Evolutionary conservation across 2,888 invertebrate genomes (phyloP), one percentile per base, ranked within the genome.

Genomic region (Linyphia triangularis): DNA sequence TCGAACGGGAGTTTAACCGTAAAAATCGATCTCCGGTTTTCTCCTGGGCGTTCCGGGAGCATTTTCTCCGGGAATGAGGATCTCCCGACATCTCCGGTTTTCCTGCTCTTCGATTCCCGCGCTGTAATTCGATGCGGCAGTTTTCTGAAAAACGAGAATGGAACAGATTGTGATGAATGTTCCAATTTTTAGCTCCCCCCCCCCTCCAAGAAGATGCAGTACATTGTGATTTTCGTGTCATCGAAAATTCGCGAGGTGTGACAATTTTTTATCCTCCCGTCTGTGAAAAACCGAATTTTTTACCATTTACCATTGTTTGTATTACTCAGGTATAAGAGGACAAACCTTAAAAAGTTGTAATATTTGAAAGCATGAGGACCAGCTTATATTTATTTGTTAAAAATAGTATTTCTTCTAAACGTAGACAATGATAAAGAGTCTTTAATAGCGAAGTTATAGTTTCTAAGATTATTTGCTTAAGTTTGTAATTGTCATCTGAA

Each of bases 11-110:
- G 22, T 69, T 81, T 70, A 81, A 70, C 69, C 81, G 70, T 69
- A 70, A 81, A 81, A 81, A 81, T 81, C 81, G 81, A 81, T 81
- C 40, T 79, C 51, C 51, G 22, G 63, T 65, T 70, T 43, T 70
- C 43, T 77, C 77, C 37, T n/a, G 77, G 67, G 78, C 13, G 40
- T n/a, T 67, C 57, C 69, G 57, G 69, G 70, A 59, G 81, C 65
- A 30, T 28, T 57, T 81, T 79, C 59, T 81, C 69, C 81, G 22
- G 69, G 43, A 65, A 26, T 24, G 13, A 37, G 75, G 65, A 70
- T 37, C 40, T 40, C 22, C 67, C 24, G 30, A 30, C 57, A 22
- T 59, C 57, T 16, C 63, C 63, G 24, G 57, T 73, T 59, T 22
- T 73, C 10, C 61, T 22, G 69, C 22, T 69, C 59, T 73, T 51